Percentiles rank a stretch among this genome's conserved stretches.
Conservation (phyloP, 1,140 invertebrate species). For the Venturia canescens region DNA sequence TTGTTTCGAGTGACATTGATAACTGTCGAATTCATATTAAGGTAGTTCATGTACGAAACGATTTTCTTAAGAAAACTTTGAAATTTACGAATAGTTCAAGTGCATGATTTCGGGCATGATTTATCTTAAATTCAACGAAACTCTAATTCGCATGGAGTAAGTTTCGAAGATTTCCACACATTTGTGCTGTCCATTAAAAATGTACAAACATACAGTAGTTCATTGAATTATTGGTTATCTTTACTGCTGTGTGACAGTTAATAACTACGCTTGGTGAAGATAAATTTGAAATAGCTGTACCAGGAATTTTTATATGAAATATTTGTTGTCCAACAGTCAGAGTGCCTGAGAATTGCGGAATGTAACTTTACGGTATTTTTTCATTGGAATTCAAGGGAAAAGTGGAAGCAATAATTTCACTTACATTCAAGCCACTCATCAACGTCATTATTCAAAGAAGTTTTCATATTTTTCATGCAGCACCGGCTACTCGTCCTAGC, state of each 20-base stretch:
- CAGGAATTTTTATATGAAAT: neutral
- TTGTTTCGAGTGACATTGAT: no score
- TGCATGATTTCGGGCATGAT: no score
- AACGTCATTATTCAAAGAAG: conserved; percentile 41
- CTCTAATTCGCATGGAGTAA: no score
- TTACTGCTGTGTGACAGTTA: neutral
- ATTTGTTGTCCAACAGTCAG: neutral
- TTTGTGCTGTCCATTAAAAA: no score
- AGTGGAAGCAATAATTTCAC: neutral
- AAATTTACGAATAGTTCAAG: no score
- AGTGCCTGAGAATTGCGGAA: neutral
- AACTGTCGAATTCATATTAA: no score
- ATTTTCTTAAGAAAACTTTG: no score
- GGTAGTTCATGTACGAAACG: no score
- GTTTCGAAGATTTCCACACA: no score
- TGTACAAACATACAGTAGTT: no score
- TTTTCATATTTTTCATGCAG: conserved; percentile 40
- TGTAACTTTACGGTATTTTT: neutral
- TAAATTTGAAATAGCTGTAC: neutral
- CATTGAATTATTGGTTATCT: neutral
- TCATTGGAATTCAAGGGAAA: conserved; percentile 3
- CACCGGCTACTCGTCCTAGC: neutral
- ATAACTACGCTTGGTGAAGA: neutral
- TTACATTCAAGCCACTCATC: conserved; percentile 36
- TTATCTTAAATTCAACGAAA: no score